Evolutionary conservation across 2,888 invertebrate genomes (phyloP).

Genomic region (Limnephilus marmoratus): DNA sequence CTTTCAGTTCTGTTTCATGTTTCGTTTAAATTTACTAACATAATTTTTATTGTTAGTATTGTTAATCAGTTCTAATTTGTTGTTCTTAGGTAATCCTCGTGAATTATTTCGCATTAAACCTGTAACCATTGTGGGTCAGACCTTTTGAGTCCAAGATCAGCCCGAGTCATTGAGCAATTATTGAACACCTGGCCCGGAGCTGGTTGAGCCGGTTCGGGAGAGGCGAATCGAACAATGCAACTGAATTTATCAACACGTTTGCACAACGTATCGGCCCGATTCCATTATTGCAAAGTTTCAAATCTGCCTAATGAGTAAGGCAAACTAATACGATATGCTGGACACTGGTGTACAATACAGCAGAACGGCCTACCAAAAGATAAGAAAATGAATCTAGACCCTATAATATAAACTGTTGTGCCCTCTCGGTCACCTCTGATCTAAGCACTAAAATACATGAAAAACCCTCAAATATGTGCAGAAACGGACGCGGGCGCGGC

Average conservation of each 20-base stretch:
- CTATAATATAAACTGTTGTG: background rate
- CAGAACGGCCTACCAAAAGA: background rate
- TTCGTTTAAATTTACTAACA: no score
- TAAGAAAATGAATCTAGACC: background rate
- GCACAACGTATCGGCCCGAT: slow-evolving; percentile 33
- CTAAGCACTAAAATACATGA: no score
- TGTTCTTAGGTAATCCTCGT: background rate
- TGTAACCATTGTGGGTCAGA: background rate
- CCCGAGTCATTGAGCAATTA: background rate
- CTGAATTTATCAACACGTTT: slow-evolving; percentile 43
- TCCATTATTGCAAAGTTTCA: slow-evolving; percentile 44
- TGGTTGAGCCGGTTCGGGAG: background rate
- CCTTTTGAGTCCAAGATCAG: background rate
- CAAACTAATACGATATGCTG: slow-evolving; percentile 22
- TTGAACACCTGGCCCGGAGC: background rate
- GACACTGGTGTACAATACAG: background rate
- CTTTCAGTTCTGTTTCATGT: no score
- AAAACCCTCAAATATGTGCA: no score
- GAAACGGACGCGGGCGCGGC: no score
- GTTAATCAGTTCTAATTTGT: background rate
- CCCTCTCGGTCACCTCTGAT: background rate
- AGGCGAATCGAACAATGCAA: slow-evolving; percentile 19
- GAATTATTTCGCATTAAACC: background rate
- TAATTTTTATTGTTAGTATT: no score
- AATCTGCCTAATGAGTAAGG: slow-evolving; percentile 33